These are phyloP conservation scores for Ptychobarbus kaznakovi DNA, from an alignment of 2,797 vertebrate genomes.

Conservation along the genomic window DNA sequence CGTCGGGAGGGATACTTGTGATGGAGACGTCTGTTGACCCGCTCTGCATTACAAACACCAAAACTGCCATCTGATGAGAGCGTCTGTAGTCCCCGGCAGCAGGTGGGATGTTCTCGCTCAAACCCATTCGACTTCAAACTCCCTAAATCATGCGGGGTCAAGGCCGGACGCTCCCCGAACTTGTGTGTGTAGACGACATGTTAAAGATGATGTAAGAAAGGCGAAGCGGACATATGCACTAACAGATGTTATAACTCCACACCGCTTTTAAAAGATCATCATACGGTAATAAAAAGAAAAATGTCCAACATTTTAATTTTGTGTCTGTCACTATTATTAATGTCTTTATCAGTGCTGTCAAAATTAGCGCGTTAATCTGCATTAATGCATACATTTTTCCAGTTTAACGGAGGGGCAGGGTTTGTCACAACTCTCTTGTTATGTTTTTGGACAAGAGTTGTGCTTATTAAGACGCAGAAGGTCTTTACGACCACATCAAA, in stretches of 20 bases:
- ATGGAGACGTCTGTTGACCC: conserved; percentile 50
- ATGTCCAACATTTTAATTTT: conserved; percentile 29
- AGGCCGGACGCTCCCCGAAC: background rate
- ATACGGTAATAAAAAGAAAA: conserved; percentile 23
- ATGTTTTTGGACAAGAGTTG: too few species aligned
- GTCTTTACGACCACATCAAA: too few species aligned
- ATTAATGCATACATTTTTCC: too few species aligned
- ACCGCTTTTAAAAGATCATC: conserved; percentile 27
- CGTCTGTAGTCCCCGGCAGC: background rate
- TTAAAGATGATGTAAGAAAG: conserved; percentile 15
- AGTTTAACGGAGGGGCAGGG: too few species aligned
- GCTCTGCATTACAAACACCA: conserved; percentile 28
- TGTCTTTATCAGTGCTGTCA: background rate
- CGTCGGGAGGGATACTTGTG: conserved; percentile 94
- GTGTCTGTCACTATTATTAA: conserved; percentile 10
- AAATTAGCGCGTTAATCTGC: too few species aligned
- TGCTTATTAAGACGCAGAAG: too few species aligned
- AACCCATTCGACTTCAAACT: conserved; percentile 3
- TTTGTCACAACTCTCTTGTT: too few species aligned
- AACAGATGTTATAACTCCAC: conserved; percentile 21
- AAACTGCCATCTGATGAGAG: conserved; percentile 47
- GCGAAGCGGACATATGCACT: conserved; percentile 9
- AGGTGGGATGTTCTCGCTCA: conserved; percentile 15
- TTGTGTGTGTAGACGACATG: conserved; percentile 1
- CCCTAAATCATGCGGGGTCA: background rate